Evolutionary conservation across 2,888 invertebrate species (phyloP).

Genomic region (Drosophila eohydei): DNA sequence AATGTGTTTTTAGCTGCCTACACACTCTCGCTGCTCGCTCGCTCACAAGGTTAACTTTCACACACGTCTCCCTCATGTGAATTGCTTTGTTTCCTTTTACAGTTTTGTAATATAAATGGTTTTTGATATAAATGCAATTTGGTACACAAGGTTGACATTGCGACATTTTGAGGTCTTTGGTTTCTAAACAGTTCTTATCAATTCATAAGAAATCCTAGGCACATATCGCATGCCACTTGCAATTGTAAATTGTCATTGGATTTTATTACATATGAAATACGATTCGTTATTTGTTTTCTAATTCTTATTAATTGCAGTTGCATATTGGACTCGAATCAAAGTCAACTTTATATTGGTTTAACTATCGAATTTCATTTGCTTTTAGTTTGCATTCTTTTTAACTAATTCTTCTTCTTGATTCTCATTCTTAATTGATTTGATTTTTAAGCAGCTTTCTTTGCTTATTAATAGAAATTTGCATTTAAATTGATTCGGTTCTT

Average conservation of each 20-base stretch:
- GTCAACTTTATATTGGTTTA: not conserved
- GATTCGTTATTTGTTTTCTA: not conserved
- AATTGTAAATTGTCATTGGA: conserved; percentile 17
- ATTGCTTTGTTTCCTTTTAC: conserved; percentile 62
- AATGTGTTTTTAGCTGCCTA: conserved; percentile 49
- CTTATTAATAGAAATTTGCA: not conserved
- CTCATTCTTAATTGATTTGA: not conserved
- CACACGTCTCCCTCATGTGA: conserved; percentile 42
- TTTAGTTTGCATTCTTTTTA: not conserved
- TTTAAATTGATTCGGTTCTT: not conserved
- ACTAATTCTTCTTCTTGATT: not conserved
- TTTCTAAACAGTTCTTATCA: conserved; percentile 55
- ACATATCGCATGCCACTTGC: conserved; percentile 5
- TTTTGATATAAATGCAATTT: conserved; percentile 41
- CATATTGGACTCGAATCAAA: not conserved
- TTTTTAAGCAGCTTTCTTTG: not conserved
- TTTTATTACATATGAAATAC: not conserved
- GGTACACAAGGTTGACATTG: conserved; percentile 53
- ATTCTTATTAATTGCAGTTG: not conserved
- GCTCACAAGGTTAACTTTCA: conserved; percentile 61
- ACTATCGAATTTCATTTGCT: not conserved
- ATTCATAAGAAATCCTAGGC: conserved; percentile 18
- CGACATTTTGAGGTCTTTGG: conserved; percentile 29
- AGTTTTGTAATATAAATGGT: conserved; percentile 60
- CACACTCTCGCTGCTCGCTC: conserved; percentile 4